A percentile compares a stretch with the other conserved stretches of the same genome.
These are phyloP conservation scores for Globodera rostochiensis DNA, from an alignment of 1,140 invertebrate genomes.

Conservation along the genomic window DNA sequence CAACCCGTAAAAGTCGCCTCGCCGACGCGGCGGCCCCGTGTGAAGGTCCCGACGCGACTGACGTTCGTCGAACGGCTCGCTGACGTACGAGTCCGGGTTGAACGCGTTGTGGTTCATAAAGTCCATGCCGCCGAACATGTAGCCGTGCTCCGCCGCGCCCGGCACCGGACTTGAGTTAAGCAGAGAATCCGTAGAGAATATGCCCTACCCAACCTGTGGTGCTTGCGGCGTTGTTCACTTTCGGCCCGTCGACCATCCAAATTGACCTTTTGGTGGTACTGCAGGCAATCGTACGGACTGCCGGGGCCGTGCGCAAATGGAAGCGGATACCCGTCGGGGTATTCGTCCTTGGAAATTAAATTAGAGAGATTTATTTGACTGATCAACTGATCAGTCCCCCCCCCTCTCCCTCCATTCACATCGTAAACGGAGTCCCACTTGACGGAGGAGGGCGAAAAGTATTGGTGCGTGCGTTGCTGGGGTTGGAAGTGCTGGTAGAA, in stretches of 20 bases:
- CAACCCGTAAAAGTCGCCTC: slow-evolving; percentile 44
- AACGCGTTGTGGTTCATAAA: slow-evolving; percentile 47
- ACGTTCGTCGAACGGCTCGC: slow-evolving; percentile 29
- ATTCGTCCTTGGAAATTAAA: slow-evolving; percentile 15
- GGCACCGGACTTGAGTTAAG: slow-evolving; percentile 40
- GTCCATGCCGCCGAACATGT: slow-evolving; percentile 63
- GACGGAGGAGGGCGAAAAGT: slow-evolving; percentile 21
- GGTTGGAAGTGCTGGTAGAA: slow-evolving; percentile 12
- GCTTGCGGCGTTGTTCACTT: slow-evolving; percentile 21
- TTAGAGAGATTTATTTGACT: not conserved
- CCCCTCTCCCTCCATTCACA: not conserved
- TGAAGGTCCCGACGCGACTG: slow-evolving; percentile 27
- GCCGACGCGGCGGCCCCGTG: slow-evolving; percentile 22
- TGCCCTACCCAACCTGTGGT: slow-evolving; percentile 21
- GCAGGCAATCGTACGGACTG: slow-evolving; percentile 14
- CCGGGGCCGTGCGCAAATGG: slow-evolving; percentile 14
- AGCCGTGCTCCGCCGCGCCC: slow-evolving; percentile 53
- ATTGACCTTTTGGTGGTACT: slow-evolving; percentile 21
- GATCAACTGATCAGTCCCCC: too few relatives aligned
- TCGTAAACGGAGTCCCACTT: slow-evolving; percentile 26
- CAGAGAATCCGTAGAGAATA: too few relatives aligned
- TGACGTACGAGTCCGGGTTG: slow-evolving; percentile 27
- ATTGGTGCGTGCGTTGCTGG: slow-evolving; percentile 13
- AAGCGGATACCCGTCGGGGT: not conserved
- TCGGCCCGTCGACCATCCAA: slow-evolving; percentile 20